Percentiles rank a stretch among this genome's conserved stretches.
Conservation (phyloP, 2,888 invertebrate species). For the Lycia hirtaria region DNA sequence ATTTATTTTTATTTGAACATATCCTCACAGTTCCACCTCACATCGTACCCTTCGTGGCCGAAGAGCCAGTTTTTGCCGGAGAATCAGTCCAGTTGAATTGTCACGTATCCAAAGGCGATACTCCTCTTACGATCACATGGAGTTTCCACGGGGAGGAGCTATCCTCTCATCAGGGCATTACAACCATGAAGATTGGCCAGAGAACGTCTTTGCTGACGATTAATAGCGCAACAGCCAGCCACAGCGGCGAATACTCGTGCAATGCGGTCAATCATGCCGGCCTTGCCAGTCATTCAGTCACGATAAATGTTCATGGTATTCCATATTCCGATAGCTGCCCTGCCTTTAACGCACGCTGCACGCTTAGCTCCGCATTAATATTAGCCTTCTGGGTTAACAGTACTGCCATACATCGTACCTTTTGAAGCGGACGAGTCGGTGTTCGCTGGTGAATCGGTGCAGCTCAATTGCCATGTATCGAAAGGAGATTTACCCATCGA, state of each 20-base stretch:
- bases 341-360: slow-evolving; percentile 78
- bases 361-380: slow-evolving; percentile 77
- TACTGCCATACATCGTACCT: slow-evolving; percentile 88
- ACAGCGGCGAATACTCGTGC: slow-evolving; percentile 90
- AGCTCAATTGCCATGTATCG: slow-evolving; percentile 88
- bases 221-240: slow-evolving; percentile 86
- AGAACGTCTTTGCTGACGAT: slow-evolving; percentile 88
- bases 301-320: slow-evolving; percentile 89
- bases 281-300: slow-evolving; percentile 85
- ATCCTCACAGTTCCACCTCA: slow-evolving; percentile 85
- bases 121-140: slow-evolving; percentile 91
- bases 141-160: slow-evolving; percentile 87
- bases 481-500: slow-evolving; percentile 91
- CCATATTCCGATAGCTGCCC: slow-evolving; percentile 54
- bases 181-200: slow-evolving; percentile 86
- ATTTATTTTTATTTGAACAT: slow-evolving; percentile 53
- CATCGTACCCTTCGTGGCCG: slow-evolving; percentile 87
- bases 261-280: slow-evolving; percentile 89
- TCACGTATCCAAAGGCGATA: slow-evolving; percentile 88
- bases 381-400: slow-evolving; percentile 84
- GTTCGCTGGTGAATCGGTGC: slow-evolving; percentile 89
- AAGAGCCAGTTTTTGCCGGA: slow-evolving; percentile 87
- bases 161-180: slow-evolving; percentile 83
- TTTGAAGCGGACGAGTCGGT: slow-evolving; percentile 88
- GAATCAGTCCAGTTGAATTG: slow-evolving; percentile 87